phyloP scores from a whole-genome alignment of 2,888 invertebrate genomes.

The Lysandra bellargus region DNA sequence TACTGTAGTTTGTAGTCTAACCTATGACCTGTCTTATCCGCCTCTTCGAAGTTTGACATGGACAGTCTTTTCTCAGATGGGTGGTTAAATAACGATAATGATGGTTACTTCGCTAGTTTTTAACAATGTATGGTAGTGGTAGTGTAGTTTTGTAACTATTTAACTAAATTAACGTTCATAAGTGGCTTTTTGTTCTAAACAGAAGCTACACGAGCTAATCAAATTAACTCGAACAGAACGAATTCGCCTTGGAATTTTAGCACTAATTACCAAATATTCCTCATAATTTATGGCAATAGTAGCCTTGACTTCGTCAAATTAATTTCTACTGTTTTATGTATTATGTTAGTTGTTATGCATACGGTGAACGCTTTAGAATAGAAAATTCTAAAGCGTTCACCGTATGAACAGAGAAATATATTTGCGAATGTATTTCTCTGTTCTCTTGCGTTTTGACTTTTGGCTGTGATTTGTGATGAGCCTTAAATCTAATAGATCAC shows the following conservation, averaged over 20 bases:
- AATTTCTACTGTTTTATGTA: not conserved
- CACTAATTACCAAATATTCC: slow-evolving; percentile 4
- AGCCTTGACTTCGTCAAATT: not conserved
- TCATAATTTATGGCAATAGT: not conserved
- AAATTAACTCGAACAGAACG: slow-evolving; percentile 5
- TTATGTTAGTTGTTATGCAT: too few relatives aligned
- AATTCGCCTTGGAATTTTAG: slow-evolving; percentile 13
- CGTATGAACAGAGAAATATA: too few relatives aligned
- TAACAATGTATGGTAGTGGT: not conserved
- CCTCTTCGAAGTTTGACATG: too few relatives aligned
- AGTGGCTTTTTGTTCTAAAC: not conserved
- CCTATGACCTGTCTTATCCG: too few relatives aligned
- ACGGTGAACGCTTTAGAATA: not conserved
- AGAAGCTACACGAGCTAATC: slow-evolving; percentile 5
- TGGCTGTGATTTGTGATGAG: not conserved
- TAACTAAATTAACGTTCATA: not conserved
- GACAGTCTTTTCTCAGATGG: too few relatives aligned
- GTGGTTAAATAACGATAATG: not conserved
- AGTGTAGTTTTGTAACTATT: not conserved
- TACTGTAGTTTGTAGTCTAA: too few relatives aligned
- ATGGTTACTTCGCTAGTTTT: not conserved
- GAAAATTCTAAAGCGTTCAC: too few relatives aligned
- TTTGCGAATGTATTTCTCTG: not conserved
- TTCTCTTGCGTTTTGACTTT: not conserved
- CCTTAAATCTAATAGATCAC: too few relatives aligned